Evolutionary conservation across 2,797 vertebrate genomes (phyloP).

Genomic region (Macropus fuliginosus): DNA sequence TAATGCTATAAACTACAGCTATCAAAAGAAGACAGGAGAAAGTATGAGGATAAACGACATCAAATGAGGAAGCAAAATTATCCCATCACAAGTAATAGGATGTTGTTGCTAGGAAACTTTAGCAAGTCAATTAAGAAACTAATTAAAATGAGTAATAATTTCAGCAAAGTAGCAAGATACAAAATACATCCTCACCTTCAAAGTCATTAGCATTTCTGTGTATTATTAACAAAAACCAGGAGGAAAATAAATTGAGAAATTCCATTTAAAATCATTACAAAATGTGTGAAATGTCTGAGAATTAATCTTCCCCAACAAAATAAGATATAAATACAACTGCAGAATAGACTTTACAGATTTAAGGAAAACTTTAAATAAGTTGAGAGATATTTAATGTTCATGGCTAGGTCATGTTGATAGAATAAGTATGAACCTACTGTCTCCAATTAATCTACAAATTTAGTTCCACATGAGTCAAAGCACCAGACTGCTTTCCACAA

Average conservation of each 20-base stretch:
- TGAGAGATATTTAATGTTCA: not conserved
- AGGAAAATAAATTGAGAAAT: not conserved
- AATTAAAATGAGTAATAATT: not conserved
- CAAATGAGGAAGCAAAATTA: not conserved
- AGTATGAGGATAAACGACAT: not conserved
- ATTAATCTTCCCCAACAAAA: not conserved
- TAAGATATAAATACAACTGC: not conserved
- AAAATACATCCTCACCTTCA: not conserved
- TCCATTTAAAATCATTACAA: not conserved
- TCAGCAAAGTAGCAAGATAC: not conserved
- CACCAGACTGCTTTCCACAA: not conserved
- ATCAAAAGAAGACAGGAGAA: not conserved
- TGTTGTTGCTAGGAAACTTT: not conserved
- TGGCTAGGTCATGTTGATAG: not conserved
- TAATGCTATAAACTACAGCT: not conserved
- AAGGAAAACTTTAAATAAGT: too few species aligned
- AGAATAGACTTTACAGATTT: not conserved
- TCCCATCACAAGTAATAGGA: not conserved
- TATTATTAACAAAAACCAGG: not conserved
- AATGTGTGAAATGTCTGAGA: not conserved
- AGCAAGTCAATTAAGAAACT: not conserved
- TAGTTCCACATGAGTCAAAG: not conserved
- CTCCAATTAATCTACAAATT: not conserved
- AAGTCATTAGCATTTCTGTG: not conserved
- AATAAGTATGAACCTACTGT: not conserved